These are phyloP conservation scores for Dryococelus australis DNA, from an alignment of 2,888 invertebrate species.

Conservation along the genomic window DNA sequence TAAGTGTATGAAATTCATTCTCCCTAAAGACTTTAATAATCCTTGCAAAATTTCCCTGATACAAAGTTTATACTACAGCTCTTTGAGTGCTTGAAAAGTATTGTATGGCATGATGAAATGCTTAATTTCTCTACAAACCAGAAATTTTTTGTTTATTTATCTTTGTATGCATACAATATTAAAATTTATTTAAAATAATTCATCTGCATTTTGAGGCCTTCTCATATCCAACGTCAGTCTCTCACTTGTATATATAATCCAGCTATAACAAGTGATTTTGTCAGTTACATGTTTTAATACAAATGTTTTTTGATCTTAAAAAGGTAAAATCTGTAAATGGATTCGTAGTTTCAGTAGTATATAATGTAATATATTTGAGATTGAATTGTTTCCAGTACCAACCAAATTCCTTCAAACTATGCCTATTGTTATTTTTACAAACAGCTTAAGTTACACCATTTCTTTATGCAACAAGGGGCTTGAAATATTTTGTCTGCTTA, in stretches of 20 bases:
- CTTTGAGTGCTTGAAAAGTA: neutral
- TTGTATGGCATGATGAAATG: neutral
- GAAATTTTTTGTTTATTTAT: neutral
- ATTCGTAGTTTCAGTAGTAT: neutral
- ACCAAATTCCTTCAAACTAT: neutral
- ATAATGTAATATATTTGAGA: neutral
- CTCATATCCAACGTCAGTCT: neutral
- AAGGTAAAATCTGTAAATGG: neutral
- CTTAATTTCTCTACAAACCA: neutral
- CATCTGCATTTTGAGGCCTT: neutral
- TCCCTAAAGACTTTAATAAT: neutral
- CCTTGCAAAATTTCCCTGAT: too few species aligned
- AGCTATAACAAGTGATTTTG: neutral
- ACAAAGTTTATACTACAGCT: neutral
- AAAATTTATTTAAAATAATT: neutral
- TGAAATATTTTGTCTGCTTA: neutral
- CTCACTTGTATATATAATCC: constrained; percentile 1
- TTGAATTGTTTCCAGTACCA: neutral
- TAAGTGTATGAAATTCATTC: neutral
- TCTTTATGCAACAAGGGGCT: neutral
- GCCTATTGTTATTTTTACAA: neutral
- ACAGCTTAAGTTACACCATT: neutral
- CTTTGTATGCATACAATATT: neutral
- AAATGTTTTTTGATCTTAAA: neutral
- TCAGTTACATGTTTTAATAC: neutral